These are phyloP conservation scores for Pangasius djambal DNA, from an alignment of 2,797 vertebrate species.

Conservation along the genomic window DNA sequence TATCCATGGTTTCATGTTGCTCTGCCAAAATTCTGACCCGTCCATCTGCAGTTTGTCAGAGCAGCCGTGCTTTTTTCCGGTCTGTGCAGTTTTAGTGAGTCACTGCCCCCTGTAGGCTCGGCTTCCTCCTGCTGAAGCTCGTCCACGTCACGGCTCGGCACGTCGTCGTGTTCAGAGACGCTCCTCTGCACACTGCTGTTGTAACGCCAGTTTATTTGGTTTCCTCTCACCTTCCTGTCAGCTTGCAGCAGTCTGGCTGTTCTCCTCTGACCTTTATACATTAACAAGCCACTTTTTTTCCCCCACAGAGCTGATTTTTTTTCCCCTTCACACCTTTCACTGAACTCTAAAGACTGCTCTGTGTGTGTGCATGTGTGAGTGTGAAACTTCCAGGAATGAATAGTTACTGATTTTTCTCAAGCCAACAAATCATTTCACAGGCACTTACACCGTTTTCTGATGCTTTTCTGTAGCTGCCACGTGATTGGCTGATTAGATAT, in stretches of 20 bases:
- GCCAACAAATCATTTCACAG: not conserved
- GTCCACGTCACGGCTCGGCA: not conserved
- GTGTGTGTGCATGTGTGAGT: conserved; percentile 10
- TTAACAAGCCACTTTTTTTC: conserved; percentile 7
- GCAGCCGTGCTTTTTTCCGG: not conserved
- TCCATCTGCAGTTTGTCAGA: conserved; percentile 11
- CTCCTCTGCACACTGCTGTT: not conserved
- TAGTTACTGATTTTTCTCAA: not conserved
- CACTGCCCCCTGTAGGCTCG: not conserved
- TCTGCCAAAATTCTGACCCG: conserved; percentile 12
- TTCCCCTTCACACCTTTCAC: conserved; percentile 3
- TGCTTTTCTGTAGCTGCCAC: not conserved
- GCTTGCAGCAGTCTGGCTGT: conserved; percentile 15
- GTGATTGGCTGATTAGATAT: not conserved
- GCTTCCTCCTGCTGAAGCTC: not conserved
- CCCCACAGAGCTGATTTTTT: conserved; percentile 1
- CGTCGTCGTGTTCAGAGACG: not conserved
- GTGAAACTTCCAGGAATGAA: not conserved
- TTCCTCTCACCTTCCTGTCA: conserved; percentile 58
- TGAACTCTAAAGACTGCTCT: not conserved
- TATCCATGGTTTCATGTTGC: not conserved
- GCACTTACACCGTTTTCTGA: not conserved
- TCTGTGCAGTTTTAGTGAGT: conserved; percentile 3
- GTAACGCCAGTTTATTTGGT: not conserved
- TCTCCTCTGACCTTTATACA: conserved; percentile 23